These are phyloP conservation scores for Batillaria attramentaria DNA, from an alignment of 1,140 invertebrate genomes.

Conservation along the genomic window DNA sequence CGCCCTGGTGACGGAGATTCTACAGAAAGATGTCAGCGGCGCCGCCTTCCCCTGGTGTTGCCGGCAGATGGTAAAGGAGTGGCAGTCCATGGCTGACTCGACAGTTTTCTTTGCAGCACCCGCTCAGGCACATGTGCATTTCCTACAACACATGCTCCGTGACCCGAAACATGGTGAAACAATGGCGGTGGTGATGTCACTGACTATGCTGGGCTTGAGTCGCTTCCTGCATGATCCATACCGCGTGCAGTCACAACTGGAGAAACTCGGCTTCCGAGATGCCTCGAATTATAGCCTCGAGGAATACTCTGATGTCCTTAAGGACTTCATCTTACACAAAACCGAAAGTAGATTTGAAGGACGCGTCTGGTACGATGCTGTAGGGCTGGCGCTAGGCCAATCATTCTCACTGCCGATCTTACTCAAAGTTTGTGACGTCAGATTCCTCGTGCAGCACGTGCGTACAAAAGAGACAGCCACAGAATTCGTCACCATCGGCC, in stretches of 20 bases:
- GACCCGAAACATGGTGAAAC: neutral
- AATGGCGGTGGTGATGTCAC: slow-evolving; percentile 4
- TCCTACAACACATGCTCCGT: slow-evolving; percentile 8
- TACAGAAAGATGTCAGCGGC: slow-evolving; percentile 20
- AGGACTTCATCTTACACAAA: slow-evolving; percentile 5
- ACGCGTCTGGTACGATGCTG: slow-evolving; percentile 22
- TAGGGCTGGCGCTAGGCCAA: slow-evolving; percentile 9
- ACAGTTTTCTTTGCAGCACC: neutral
- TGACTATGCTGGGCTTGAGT: slow-evolving; percentile 13
- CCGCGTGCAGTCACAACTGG: neutral
- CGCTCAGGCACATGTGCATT: neutral
- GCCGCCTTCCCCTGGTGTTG: slow-evolving; percentile 23
- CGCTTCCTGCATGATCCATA: neutral
- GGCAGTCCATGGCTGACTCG: neutral
- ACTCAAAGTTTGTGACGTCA: slow-evolving; percentile 23
- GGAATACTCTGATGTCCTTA: neutral
- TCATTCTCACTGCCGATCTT: neutral
- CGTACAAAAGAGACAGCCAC: neutral
- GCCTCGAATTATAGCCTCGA: neutral
- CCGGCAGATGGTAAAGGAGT: neutral
- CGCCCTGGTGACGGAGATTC: neutral
- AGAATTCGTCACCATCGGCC: neutral
- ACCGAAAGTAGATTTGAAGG: neutral
- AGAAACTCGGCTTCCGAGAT: neutral
- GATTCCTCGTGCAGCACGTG: neutral